Evolutionary conservation across 2,113 vertebrate genomes (phyloP), one percentile per base, ranked within the genome.

Genomic region (Hirundichthys speculiger): DNA sequence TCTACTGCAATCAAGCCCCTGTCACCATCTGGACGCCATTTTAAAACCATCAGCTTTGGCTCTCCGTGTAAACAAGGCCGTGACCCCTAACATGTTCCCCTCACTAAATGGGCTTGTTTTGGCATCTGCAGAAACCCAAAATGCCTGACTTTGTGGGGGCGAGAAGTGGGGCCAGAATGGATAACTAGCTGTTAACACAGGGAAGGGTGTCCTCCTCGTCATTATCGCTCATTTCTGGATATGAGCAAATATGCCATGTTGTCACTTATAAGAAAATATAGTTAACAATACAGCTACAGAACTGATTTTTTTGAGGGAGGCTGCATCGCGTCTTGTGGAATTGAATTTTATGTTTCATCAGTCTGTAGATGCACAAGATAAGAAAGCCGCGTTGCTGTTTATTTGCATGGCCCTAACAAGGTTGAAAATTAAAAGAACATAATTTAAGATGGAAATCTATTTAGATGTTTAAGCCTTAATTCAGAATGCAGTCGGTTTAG

Each of bases 21-120:
- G 80, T 89, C 86, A 89, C 90, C 90, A 91, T 89, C 88, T 91
- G 90, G 87, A 89, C 83, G 88, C 87, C 90, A 90, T 91, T 90
- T 91, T 90, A 91, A 91, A 91, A 89, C 82, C 90, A 89, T 91
- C 90, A 88, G 88, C 83, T 91, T 77, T 72, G 73, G 83, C 82
- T 88, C 80, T 64, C 75, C 83, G 68, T 82, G 85, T 89, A 90
- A 91, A 90, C 87, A 90, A 88, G 90, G 88, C 84, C 75, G 46
- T 70, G 83, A 91, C 90, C 90, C 86, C 71, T 86, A 84, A 88
- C 90, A 89, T 79, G 82, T 81, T 80, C 75, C 79, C 80, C 75
- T 76, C 64, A 39, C 86, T 87, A 88, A 88, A 89, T 83, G 79
- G 83, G 72, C 25, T 87, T 66, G 80, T 84, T 83, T 43, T 87